Base-by-base conservation (phyloP, 2,888 invertebrate species). In the Morpho achilles region DNA sequence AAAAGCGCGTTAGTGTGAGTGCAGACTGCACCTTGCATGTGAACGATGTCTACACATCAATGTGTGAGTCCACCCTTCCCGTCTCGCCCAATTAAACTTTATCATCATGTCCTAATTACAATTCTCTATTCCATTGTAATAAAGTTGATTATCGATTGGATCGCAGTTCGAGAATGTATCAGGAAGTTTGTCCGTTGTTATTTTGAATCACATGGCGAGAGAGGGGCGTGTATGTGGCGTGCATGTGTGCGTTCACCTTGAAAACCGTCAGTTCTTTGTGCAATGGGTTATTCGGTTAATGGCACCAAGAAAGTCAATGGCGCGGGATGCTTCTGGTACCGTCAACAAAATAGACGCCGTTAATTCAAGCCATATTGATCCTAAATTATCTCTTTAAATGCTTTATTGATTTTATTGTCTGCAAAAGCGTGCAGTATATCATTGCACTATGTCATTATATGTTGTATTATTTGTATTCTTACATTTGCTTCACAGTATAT, bases 211-310 rank as follows among this genome's bases (percentile, higher is more conserved):
- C 77, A 75, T 79, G 74, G 74, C 59, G 58, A 61, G 65, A 67
- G 69, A 69, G 71, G 69, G 70, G 71, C 50, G 67, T 64, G 66
- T 66, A 68, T 64, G 60, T 58, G 54, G 46, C 67, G 53, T 62
- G 62, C 0, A 54, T 79, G 89, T 90, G 85, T 86, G 87, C 1
- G 84, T 90, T 91, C 89, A 91, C 91, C 91, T 91, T 91, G 91
- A 89, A 88, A 87, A 84, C 79, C 75, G 84, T 78, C 80, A 82
- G 84, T 84, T 87, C 90, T 91, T 91, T 91, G 90, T 90, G 88
- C 88, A 90, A 87, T 91, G 86, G 91, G 91, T 91, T 89, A 91
- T 90, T 91, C 91, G 91, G 91, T 89, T 91, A 91, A 90, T 90
- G 90, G 87, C 91, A 87, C 80, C 87, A 80, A 84, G 82, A 81